A percentile compares a stretch with the other conserved stretches of the same genome.
Conservation (phyloP, 2,113 vertebrate genomes). For the Bungarus multicinctus region DNA sequence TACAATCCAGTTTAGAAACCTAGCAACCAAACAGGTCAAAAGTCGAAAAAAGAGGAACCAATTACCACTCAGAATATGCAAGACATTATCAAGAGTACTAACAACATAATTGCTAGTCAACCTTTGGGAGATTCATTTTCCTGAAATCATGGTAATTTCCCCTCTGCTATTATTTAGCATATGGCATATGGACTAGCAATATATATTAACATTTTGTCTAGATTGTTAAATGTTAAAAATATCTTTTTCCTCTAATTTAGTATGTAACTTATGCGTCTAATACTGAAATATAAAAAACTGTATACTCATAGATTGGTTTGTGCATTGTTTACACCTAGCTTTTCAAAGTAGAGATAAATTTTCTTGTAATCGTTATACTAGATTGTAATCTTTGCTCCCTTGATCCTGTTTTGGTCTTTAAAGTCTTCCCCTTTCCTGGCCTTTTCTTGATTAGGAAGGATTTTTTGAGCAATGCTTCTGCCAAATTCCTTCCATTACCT, state of each 20-base stretch:
- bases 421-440: no score
- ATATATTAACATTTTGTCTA: background rate
- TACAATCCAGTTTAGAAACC: background rate
- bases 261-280: background rate
- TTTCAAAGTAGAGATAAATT: background rate
- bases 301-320: background rate
- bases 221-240: background rate
- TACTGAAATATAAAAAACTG: background rate
- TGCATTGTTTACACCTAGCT: background rate
- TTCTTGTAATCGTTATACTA: background rate
- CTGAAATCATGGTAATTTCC: background rate
- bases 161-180: background rate
- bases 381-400: background rate
- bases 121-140: background rate
- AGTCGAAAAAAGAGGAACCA: background rate
- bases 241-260: background rate
- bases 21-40: background rate
- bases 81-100: background rate
- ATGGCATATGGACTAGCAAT: background rate
- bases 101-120: background rate
- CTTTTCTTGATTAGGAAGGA: background rate
- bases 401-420: background rate
- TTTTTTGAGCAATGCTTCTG: slow-evolving; percentile 2
- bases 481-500: slow-evolving; percentile 13
- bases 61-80: background rate